Evolutionary conservation across 2,888 invertebrate species (phyloP), one percentile per base, ranked within the genome.

Genomic region (Tetrapedia diversipes): DNA sequence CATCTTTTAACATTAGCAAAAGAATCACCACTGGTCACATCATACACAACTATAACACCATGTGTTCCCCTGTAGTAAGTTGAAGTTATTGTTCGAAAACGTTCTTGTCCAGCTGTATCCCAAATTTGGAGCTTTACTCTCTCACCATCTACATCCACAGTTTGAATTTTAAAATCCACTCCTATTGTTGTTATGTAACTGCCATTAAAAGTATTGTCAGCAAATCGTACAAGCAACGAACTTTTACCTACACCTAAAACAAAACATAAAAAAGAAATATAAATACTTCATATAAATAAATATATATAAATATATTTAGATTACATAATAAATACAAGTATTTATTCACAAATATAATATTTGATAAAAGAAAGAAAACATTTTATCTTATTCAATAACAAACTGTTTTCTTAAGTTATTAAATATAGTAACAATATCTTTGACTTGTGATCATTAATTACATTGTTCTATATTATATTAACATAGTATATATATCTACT

Each of bases 1-100:
- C 99, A 99, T 91, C 99, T 94, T 92, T 99, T 98, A 2, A 99
- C 99, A 92, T 99, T 99, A 78, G 98, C 98, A 93, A 99, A 99
- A 61, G 99, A 98, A 92, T 99, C 99, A 49, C 99, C 99, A 92
- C 97, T 98, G 79, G 98, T 98, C 63, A 99, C 99, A 94, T 99
- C 99, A 93, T 99, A 99, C 16, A 99, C 99, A 56, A 99, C 98
- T 90, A 99, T 98, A 78, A 99, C 99, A 77, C 99, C 99, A 92
- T 99, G 99, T 57, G 99, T 99, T 68, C 99, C 99, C 90, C 99
- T 94, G 92, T 99, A 99, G 92, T 99, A 98, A 79, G 99, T 99
- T 92, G 99, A 98, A 72, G 99, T 99, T 89, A 99, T 99, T 74
- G 99, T 99, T 90, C 99, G 94, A 93, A 99, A 99, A 89, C 98